Conservation (phyloP, 1,140 invertebrate genomes). For the Anoplophora glabripennis region DNA sequence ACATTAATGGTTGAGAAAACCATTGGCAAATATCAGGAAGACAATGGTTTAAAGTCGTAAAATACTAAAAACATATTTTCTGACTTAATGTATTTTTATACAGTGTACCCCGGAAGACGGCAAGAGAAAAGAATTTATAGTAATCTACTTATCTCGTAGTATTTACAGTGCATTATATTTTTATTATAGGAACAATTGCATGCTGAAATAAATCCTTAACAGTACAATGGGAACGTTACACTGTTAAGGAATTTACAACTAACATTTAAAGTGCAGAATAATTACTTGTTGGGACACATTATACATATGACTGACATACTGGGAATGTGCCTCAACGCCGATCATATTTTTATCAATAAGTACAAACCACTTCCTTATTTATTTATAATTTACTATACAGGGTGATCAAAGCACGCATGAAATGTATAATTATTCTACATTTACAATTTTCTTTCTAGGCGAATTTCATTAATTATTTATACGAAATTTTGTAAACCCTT, state of each 20-base stretch:
- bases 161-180: slow-evolving; percentile 2
- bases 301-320: no score
- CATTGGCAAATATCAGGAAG: slow-evolving; percentile 18
- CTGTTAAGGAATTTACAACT: no score
- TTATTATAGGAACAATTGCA: slow-evolving; percentile 4
- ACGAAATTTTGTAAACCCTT: no score
- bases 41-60: slow-evolving; percentile 14
- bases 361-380: slow-evolving; percentile 23
- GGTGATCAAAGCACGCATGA: no score
- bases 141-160: slow-evolving; percentile 1
- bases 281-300: no score
- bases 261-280: no score
- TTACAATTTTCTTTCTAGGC: no score
- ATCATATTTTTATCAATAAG: slow-evolving; percentile 6
- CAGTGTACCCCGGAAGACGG: neutral
- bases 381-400: neutral
- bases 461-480: no score
- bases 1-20: neutral
- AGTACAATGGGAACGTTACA: no score
- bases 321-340: no score
- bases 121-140: neutral
- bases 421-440: no score
- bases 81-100: neutral
- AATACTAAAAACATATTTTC: slow-evolving; percentile 6
- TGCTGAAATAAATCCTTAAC: neutral